Evolutionary conservation across 2,888 invertebrate species (phyloP), one percentile per base, ranked within the genome.

Genomic region (Nemotelus nigrinus): DNA sequence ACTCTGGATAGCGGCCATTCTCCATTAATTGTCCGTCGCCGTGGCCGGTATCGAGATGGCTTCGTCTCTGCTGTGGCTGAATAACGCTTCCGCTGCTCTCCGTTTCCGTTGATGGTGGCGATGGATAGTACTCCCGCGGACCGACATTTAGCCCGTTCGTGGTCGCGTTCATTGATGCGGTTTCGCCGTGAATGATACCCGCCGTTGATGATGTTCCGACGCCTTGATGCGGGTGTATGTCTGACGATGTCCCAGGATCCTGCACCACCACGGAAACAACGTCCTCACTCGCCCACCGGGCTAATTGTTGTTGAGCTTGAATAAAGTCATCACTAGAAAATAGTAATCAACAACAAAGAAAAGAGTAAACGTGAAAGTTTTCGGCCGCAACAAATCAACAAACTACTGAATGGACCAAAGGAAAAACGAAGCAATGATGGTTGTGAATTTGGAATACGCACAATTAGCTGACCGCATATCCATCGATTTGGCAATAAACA

Each of bases 281-380:
- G 89, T 94, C 94, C 90, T 95, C 94, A 93, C 94, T 95, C 91
- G 94, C 95, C 94, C 95, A 95, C 92, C 94, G 94, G 93, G 93
- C 95, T 94, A 94, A 92, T 92, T 93, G 94, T 93, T 93, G 95
- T 93, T 94, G 95, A 94, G 95, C 95, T 94, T 95, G 94, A 94
- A 95, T 94, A 94, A 95, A 95, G 92, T 94, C 94, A 94, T 94
- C 95, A 94, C 95, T 95, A 94, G 92, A 94, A 94, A 94, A 93
- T 93, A 93, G 93, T 92, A 92, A 92, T 91, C 90, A 74, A 91
- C 91, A 91, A 91, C 90, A 90, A 70, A 91, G 87, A 89, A 91
- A 91, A 91, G 91, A 89, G 89, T 90, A 89, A 89, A 85, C 85
- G 86, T 85, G 83, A 85, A 85, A 67, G 8, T 45, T 63, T 57